Conservation (phyloP, 2,113 vertebrate species). For the Cichladusa arquata region DNA sequence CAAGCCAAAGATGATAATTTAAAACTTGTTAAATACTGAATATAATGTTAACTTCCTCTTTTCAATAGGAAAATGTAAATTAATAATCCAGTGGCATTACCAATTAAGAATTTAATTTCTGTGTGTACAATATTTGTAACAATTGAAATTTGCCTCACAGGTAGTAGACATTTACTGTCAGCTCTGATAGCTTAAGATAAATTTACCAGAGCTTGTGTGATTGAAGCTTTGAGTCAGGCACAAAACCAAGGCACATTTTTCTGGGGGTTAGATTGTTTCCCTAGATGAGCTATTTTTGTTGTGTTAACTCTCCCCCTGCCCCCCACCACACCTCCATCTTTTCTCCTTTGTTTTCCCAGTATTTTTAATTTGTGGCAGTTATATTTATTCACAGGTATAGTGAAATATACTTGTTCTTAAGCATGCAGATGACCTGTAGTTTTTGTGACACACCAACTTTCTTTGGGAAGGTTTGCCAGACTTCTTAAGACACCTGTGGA, state of each 20-base stretch:
- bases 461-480: not conserved
- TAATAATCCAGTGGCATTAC: not conserved
- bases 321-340: not conserved
- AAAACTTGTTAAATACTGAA: not conserved
- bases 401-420: not conserved
- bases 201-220: not conserved
- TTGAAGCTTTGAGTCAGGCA: not conserved
- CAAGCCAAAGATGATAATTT: not conserved
- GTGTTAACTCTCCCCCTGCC: accelerated
- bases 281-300: not conserved
- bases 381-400: not conserved
- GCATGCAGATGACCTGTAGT: not conserved
- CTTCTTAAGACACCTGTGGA: not conserved
- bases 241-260: not conserved
- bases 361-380: not conserved
- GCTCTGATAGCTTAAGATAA: not conserved
- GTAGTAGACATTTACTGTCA: not conserved
- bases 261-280: not conserved
- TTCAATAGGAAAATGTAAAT: not conserved
- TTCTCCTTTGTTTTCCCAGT: not conserved
- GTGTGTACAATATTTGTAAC: not conserved
- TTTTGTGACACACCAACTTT: not conserved
- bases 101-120: not conserved
- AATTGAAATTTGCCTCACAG: not conserved
- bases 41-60: not conserved